Base-by-base conservation (phyloP, 35 echinoderm and acorn worm genomes). In the Heliocidaris tuberculata region DNA sequence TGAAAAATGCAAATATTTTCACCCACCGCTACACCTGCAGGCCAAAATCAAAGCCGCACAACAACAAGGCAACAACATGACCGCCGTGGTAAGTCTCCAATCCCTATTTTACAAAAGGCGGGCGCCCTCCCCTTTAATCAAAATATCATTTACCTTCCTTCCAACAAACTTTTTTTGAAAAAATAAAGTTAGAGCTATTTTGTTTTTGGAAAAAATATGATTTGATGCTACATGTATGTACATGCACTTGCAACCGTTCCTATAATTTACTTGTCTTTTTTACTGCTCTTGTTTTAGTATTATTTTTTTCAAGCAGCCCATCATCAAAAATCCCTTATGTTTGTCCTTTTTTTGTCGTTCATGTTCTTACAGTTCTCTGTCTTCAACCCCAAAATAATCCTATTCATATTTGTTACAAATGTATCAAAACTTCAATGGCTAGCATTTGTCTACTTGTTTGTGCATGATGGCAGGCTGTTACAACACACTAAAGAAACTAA, bases 1-100 rank as follows among this genome's bases (percentile, higher is more conserved):
- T 86, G 98, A 99, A 85, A 99, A 99, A 99, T 99, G 98, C 97
- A 99, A 97, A 96, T 99, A 99, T 97, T 99, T 97, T 94, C 98
- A 99, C 95, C 98, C 98, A 94, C 98, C 98, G 31, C 95, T 97
- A 30, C 98, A 99, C 94, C 98, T 99, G 13, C 98, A 99, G 93
- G 95, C 96, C 54, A 96, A 97, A 96, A 99, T 99, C 95, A 99
- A 99, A 96, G 96, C 98, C 50, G 97, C 97, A 47, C 98, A 99
- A 95, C 98, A 99, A 35, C 96, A 97, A 94, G 95, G 92, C 95
- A 95, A 94, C 95, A 95, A 95, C 95, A 90, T 88, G 49, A 85
- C 97, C 48, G 96, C 94, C 15, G 92, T 96, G 95, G 95, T 96
- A 94, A 96, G 95, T 96, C 86, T 94, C 85, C 61, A 89, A 89